Base-by-base conservation (phyloP, 2,888 invertebrate genomes). In the Pseudoips prasinana region DNA sequence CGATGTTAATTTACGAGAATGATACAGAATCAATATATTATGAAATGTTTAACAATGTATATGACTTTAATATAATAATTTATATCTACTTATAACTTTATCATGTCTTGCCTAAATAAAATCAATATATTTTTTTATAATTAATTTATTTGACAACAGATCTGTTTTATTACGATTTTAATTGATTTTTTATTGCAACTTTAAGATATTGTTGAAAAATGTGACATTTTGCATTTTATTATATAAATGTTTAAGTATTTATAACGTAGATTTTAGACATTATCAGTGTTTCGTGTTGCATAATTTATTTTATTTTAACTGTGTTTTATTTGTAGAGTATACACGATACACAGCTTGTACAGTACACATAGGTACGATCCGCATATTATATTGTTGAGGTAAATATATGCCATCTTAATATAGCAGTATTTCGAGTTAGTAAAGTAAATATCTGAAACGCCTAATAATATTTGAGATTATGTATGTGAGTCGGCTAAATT, bases 221-320 rank as follows among this genome's bases (percentile, higher is more conserved):
- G 44, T 58, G 45, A 46, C 49, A 39, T 48, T 44, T 52, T 50
- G 56, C 56, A 57, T 58, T 62, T 58, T 53, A 41, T 41, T 48
- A 51, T 48, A 51, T 48, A 58, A 57, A 60, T 46, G 45, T 51
- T 45, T 48, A 50, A 51, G 42, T 54, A 52, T 57, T 54, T 50
- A 52, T 46, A 44, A 46, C 29, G 25, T 55, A 55, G 49, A 56
- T 57, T 46, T 64, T 73, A 64, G 59, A 62, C 54, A 49, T 45
- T 66, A 64, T 71, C 68, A 54, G 58, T 75, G 69, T 79, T 77
- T 78, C 74, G 68, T 78, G 75, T 85, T 85, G 77, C 77, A 68
- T 85, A 83, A 84, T 83, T 85, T 85, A 83, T 83, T 77, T 58
- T 74, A 74, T 78, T 79, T 20, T 73, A 75, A 74, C 51, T 53